Percentiles rank a stretch among this genome's conserved stretches.
phyloP scores from a whole-genome alignment of 2,797 vertebrate genomes.

The Sphenopsis melanotis region DNA sequence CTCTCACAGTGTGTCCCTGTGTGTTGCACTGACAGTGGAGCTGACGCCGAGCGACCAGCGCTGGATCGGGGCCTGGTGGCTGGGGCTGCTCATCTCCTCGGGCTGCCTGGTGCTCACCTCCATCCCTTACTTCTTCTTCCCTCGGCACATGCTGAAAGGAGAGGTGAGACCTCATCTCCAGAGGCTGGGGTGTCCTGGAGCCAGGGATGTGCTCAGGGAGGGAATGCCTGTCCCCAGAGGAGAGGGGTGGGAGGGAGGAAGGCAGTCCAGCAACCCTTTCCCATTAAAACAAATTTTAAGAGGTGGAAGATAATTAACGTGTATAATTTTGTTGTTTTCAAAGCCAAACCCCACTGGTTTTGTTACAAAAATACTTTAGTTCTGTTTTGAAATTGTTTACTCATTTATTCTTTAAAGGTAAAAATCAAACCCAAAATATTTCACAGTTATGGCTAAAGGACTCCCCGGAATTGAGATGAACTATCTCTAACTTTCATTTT shows the following conservation, averaged over 20 bases:
- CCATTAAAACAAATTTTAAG: background rate
- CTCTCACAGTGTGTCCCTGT: background rate
- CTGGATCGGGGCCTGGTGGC: constrained; percentile 99
- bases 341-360: background rate
- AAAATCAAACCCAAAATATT: background rate
- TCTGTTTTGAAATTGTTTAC: background rate
- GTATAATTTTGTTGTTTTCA: background rate
- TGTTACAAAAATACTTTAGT: background rate
- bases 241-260: background rate
- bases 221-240: background rate
- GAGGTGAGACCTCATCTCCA: constrained; percentile 63
- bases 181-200: background rate
- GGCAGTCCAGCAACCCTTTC: background rate
- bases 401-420: background rate
- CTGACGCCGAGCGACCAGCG: constrained; percentile 83
- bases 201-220: background rate
- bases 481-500: background rate
- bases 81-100: constrained; percentile 87
- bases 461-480: background rate
- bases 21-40: constrained; percentile 69
- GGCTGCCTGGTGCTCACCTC: constrained; percentile 85
- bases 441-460: background rate
- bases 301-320: background rate
- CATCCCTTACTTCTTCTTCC: constrained; percentile 96
- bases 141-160: constrained; percentile 75